Conservation (phyloP, 2,888 invertebrate species). For the Conomelus anceps region DNA sequence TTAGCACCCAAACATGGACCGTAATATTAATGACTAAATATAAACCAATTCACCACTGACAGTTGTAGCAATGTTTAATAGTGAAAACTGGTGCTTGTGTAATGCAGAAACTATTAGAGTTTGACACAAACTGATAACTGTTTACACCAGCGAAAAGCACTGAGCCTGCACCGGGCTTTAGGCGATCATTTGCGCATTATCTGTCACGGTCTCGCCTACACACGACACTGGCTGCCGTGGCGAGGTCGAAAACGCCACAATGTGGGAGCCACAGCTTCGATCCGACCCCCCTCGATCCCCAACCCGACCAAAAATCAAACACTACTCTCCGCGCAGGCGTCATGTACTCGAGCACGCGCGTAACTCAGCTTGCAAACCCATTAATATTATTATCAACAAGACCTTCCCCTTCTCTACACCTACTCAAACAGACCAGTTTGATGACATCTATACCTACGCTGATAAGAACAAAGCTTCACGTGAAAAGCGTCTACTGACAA, state of each 20-base stretch:
- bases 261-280: not conserved
- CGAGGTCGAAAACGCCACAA: not conserved
- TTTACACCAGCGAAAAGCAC: not conserved
- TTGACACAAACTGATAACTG: not conserved
- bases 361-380: not conserved
- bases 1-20: not conserved
- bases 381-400: not conserved
- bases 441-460: not conserved
- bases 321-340: not conserved
- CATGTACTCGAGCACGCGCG: not conserved
- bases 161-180: not conserved
- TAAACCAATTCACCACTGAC: not conserved
- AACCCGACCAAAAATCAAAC: not conserved
- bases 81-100: not conserved
- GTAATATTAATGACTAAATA: no score
- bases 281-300: not conserved
- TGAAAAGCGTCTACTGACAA: not conserved
- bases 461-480: not conserved
- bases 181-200: not conserved
- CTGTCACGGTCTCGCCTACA: not conserved
- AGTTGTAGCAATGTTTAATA: not conserved
- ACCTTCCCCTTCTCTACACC: not conserved
- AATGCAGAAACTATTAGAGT: not conserved
- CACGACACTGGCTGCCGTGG: not conserved
- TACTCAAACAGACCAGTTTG: not conserved